These are phyloP conservation scores for Drosophila demipolita DNA, from an alignment of 2,888 invertebrate genomes.

Conservation along the genomic window DNA sequence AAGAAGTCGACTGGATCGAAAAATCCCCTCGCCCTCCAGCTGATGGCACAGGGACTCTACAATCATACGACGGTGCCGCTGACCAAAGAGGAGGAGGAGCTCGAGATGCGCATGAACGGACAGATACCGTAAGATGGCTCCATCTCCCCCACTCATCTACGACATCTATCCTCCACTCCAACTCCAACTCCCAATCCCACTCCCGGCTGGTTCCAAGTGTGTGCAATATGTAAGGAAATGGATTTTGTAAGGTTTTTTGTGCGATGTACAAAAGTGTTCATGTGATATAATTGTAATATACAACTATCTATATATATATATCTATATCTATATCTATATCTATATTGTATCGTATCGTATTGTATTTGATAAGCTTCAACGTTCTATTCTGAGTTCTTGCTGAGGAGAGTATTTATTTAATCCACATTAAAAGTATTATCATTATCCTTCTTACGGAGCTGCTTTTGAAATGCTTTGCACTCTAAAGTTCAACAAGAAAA, in stretches of 20 bases:
- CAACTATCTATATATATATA: slow-evolving; percentile 17
- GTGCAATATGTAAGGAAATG: slow-evolving; percentile 65
- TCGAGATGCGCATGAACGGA: slow-evolving; percentile 86
- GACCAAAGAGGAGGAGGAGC: slow-evolving; percentile 90
- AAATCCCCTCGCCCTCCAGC: slow-evolving; percentile 93
- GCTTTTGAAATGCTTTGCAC: slow-evolving; percentile 1
- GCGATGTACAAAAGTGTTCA: slow-evolving; percentile 76
- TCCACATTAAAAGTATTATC: slow-evolving; percentile 35
- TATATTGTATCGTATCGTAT: not conserved
- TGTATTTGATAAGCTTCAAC: slow-evolving; percentile 38
- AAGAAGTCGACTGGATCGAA: slow-evolving; percentile 95
- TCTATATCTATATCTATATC: slow-evolving; percentile 1
- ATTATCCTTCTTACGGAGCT: slow-evolving; percentile 18
- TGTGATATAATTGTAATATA: slow-evolving; percentile 81
- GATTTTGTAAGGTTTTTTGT: slow-evolving; percentile 23
- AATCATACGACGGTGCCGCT: slow-evolving; percentile 93
- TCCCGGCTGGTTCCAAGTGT: slow-evolving; percentile 51
- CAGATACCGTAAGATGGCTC: slow-evolving; percentile 81
- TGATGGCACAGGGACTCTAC: slow-evolving; percentile 97
- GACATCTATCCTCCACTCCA: not conserved
- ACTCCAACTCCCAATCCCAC: not conserved
- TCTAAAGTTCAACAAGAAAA: not conserved
- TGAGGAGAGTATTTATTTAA: slow-evolving; percentile 27
- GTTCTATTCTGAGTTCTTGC: slow-evolving; percentile 26
- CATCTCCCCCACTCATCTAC: not conserved